phyloP scores from a whole-genome alignment of 2,797 vertebrate species.

The Morelia viridis region DNA sequence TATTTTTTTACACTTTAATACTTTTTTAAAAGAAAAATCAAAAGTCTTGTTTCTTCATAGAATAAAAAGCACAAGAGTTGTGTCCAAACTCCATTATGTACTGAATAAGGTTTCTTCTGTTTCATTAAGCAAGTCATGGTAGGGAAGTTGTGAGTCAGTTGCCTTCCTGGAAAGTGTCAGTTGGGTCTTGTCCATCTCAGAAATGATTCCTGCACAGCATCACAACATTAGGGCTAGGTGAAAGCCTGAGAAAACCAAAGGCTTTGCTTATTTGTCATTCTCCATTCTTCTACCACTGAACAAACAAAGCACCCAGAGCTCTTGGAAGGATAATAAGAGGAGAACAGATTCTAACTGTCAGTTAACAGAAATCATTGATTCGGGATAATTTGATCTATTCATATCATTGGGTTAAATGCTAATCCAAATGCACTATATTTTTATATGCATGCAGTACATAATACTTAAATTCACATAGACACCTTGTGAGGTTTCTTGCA shows the following conservation, averaged over 20 bases:
- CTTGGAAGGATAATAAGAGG: conserved; percentile 28
- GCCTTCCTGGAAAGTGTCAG: conserved; percentile 22
- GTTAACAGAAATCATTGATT: conserved; percentile 15
- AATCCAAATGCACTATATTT: rapidly evolving
- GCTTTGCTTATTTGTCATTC: conserved; percentile 43
- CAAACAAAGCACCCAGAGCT: conserved; percentile 41
- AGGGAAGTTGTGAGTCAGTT: not conserved
- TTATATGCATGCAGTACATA: rapidly evolving
- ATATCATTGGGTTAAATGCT: not conserved
- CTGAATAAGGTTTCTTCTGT: not conserved
- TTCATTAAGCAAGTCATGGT: conserved; percentile 5
- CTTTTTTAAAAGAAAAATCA: not conserved
- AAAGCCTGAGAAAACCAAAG: conserved; percentile 57
- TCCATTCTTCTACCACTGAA: conserved; percentile 37
- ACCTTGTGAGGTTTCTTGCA: not conserved
- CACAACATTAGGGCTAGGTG: conserved; percentile 9
- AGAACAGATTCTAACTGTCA: conserved; percentile 20
- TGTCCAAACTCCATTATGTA: not conserved
- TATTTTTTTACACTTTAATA: not conserved
- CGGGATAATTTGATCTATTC: not conserved
- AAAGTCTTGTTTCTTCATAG: not conserved
- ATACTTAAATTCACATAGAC: not conserved
- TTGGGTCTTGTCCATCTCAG: conserved; percentile 22
- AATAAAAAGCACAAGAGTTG: not conserved
- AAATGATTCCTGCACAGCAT: conserved; percentile 41